Evolutionary conservation across 53 echinoderm and acorn worm genomes (phyloP).

Genomic region (Hippasteria phrygiana): DNA sequence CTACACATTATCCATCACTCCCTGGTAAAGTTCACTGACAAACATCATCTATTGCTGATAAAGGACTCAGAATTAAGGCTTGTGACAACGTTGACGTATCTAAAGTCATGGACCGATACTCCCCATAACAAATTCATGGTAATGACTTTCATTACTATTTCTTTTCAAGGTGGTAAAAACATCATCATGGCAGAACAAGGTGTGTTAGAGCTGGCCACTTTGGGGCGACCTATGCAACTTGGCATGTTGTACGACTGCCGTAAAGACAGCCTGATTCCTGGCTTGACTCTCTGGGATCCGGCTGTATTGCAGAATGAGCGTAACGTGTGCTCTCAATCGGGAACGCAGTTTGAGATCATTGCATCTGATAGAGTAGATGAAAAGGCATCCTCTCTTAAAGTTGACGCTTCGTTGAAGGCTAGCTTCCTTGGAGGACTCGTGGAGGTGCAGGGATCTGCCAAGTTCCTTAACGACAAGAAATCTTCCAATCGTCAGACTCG

Average conservation of each 20-base stretch:
- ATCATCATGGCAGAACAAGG: constrained; percentile 7
- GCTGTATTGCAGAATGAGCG: constrained; percentile 16
- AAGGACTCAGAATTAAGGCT: no score
- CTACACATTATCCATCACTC: no score
- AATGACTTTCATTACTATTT: no score
- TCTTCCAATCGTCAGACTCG: constrained; percentile 39
- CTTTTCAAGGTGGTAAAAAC: no score
- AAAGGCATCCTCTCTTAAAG: constrained; percentile 51
- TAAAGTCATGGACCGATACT: no score
- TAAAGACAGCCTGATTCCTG: constrained; percentile 50
- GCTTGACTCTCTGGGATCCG: constrained; percentile 60
- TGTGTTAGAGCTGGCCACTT: constrained; percentile 38
- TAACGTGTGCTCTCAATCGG: constrained; percentile 19
- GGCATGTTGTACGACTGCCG: constrained; percentile 75
- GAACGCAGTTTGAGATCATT: constrained; percentile 46
- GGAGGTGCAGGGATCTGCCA: constrained; percentile 55
- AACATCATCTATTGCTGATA: no score
- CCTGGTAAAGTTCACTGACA: no score
- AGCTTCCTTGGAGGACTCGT: constrained; percentile 65
- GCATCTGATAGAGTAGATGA: constrained; percentile 29
- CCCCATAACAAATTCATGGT: no score
- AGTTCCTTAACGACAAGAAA: constrained; percentile 49
- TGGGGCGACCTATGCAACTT: constrained; percentile 62
- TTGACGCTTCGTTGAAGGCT: constrained; percentile 42
- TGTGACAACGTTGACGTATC: no score